These are phyloP conservation scores for Ptychochromis oligacanthus DNA, from an alignment of 2,113 vertebrate genomes.

Conservation along the genomic window DNA sequence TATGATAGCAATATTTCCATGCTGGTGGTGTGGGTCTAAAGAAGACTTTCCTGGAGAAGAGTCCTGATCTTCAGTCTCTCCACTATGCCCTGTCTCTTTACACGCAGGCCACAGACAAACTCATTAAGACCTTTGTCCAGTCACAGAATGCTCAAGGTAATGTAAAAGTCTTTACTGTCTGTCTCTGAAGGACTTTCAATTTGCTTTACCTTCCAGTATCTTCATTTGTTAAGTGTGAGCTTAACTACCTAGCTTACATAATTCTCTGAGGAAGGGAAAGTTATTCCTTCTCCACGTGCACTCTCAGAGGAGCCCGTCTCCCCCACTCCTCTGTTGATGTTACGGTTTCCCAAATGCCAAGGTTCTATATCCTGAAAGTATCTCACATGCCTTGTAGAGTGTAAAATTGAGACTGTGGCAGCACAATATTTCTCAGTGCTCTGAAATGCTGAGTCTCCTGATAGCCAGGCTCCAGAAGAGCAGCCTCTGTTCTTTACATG, in stretches of 20 bases:
- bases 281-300: neutral
- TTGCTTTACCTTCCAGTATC: neutral
- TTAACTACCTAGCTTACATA: neutral
- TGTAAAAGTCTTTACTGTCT: neutral
- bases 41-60: slow-evolving; percentile 98
- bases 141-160: slow-evolving; percentile 94
- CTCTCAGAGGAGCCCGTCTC: neutral
- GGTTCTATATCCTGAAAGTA: slow-evolving; percentile 15
- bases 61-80: slow-evolving; percentile 92
- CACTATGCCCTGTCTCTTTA: slow-evolving; percentile 97
- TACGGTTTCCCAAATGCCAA: slow-evolving; percentile 28
- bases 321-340: slow-evolving; percentile 18
- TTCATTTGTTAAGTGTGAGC: neutral
- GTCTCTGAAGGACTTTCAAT: neutral
- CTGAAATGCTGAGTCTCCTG: slow-evolving; percentile 42
- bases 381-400: slow-evolving; percentile 26
- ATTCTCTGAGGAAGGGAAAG: slow-evolving; percentile 11
- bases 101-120: slow-evolving; percentile 97
- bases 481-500: slow-evolving; percentile 41
- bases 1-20: slow-evolving; percentile 95
- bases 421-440: slow-evolving; percentile 20
- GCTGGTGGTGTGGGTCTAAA: slow-evolving; percentile 96
- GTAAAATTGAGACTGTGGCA: slow-evolving; percentile 8
- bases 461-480: slow-evolving; percentile 25
- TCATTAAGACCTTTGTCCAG: slow-evolving; percentile 97